phyloP scores from a whole-genome alignment of 1,140 invertebrate species.

The Ruditapes philippinarum region DNA sequence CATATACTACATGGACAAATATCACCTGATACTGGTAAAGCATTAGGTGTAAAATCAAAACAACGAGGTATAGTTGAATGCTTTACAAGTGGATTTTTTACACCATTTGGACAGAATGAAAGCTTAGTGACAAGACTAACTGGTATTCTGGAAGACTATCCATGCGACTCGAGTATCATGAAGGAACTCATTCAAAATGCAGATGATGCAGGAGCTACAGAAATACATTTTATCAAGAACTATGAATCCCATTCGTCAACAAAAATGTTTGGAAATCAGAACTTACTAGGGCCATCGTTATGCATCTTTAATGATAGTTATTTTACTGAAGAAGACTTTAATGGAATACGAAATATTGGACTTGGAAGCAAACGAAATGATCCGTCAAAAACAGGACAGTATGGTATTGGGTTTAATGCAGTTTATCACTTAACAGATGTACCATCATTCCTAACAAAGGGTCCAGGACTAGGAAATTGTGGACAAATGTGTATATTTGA shows the following conservation, averaged over 20 bases:
- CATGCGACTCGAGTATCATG: constrained; percentile 75
- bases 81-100: neutral
- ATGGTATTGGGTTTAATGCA: constrained; percentile 84
- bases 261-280: constrained; percentile 69
- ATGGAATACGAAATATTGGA: constrained; percentile 80
- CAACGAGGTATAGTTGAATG: constrained; percentile 30
- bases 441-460: constrained; percentile 79
- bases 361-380: constrained; percentile 76
- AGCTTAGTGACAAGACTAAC: constrained; percentile 77
- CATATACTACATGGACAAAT: constrained; percentile 68
- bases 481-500: constrained; percentile 81
- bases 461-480: constrained; percentile 66
- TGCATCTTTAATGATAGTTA: constrained; percentile 80
- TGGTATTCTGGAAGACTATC: constrained; percentile 79
- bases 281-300: constrained; percentile 80
- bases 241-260: constrained; percentile 65
- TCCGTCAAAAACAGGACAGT: constrained; percentile 78
- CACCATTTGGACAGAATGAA: constrained; percentile 80
- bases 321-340: constrained; percentile 80
- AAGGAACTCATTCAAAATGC: constrained; percentile 86
- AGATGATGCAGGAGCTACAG: constrained; percentile 84
- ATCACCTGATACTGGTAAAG: constrained; percentile 47
- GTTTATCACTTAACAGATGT: constrained; percentile 83
- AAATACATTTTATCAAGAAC: constrained; percentile 82
- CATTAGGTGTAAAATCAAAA: constrained; percentile 73